Conservation (phyloP, 64 coral and sea anemone genomes). For the Actinia tenebrosa region DNA sequence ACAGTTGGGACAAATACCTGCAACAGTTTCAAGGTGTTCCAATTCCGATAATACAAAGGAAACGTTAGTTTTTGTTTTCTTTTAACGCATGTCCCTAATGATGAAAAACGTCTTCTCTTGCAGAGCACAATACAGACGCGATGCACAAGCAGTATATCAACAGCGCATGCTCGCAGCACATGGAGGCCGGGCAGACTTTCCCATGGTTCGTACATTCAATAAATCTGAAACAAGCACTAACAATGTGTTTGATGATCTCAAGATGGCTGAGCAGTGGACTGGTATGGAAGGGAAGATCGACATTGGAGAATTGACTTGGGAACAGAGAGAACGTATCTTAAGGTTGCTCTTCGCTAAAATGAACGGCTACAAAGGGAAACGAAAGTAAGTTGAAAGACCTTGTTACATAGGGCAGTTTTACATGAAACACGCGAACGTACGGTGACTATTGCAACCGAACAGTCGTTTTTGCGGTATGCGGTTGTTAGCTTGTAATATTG, state of each 20-base stretch:
- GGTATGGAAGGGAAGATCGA: constrained; percentile 96
- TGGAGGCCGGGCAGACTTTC: constrained; percentile 67
- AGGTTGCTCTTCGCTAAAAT: constrained; percentile 94
- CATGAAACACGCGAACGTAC: too few species aligned
- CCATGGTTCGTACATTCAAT: constrained; percentile 86
- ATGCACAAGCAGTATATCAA: constrained; percentile 87
- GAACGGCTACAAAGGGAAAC: constrained; percentile 85
- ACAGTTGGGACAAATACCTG: too few species aligned
- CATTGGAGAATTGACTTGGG: constrained; percentile 88
- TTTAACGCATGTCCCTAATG: background rate
- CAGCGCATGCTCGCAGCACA: constrained; percentile 93
- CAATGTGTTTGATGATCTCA: constrained; percentile 93
- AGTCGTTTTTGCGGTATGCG: too few species aligned
- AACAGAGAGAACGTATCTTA: constrained; percentile 86
- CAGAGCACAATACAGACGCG: constrained; percentile 85
- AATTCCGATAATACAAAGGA: too few species aligned
- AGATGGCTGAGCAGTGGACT: constrained; percentile 91
- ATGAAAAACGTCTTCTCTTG: background rate
- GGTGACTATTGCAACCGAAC: too few species aligned
- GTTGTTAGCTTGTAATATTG: too few species aligned
- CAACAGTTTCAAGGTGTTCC: too few species aligned
- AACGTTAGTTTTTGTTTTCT: background rate
- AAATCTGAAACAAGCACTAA: constrained; percentile 86
- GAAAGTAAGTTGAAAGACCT: constrained; percentile 32
- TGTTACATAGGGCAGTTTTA: background rate